These are phyloP conservation scores for Nemopilema nomurai DNA, from an alignment of 30 jellyfish, hydroid and myxozoan genomes.

Conservation along the genomic window DNA sequence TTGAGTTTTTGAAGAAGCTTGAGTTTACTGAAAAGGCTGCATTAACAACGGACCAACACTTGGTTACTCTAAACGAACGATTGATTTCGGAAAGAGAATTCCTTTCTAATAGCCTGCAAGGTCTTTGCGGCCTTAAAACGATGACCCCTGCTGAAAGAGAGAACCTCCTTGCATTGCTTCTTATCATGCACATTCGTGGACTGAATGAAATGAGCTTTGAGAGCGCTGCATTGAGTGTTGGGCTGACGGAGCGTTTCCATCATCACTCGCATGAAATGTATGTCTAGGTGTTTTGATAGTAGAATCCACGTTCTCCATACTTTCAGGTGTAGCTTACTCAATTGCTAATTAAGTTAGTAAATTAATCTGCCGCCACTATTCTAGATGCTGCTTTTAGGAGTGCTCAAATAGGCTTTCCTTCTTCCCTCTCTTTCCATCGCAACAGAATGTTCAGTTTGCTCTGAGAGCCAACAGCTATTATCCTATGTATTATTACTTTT, in stretches of 20 bases:
- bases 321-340: too few species aligned
- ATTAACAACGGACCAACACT: conserved; percentile 72
- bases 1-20: conserved; percentile 66
- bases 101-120: conserved; percentile 67
- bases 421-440: too few species aligned
- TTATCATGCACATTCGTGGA: conserved; percentile 71
- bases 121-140: conserved; percentile 55
- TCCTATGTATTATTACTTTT: too few species aligned
- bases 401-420: too few species aligned
- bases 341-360: too few species aligned
- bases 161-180: conserved; percentile 29
- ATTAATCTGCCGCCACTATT: too few species aligned
- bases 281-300: too few species aligned
- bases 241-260: conserved; percentile 76
- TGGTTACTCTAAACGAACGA: conserved; percentile 58
- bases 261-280: conserved; percentile 66
- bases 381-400: too few species aligned
- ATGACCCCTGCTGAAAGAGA: conserved; percentile 83
- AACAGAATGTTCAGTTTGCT: too few species aligned
- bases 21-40: conserved; percentile 40
- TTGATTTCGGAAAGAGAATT: conserved; percentile 61
- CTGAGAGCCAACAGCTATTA: too few species aligned
- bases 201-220: conserved; percentile 68
- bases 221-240: conserved; percentile 72
- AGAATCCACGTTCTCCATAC: too few species aligned